Evolutionary conservation across 2,797 vertebrate genomes (phyloP), one percentile per base, ranked within the genome.

Genomic region (Hydrocynus forskahlii): DNA sequence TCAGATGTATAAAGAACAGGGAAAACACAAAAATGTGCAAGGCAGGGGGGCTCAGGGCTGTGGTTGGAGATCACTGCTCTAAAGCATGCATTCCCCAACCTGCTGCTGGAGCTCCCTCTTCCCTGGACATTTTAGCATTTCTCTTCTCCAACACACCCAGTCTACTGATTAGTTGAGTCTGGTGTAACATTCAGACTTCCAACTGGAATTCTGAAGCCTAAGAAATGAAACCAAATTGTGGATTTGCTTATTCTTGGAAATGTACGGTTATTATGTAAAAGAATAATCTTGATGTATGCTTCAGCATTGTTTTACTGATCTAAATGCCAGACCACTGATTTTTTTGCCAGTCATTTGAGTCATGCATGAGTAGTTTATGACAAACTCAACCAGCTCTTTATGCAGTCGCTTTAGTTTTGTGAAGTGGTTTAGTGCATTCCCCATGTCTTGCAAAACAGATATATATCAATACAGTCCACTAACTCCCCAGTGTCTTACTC

Each of bases 261-360:
- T 60, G 3, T 45, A 69, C 8, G 45, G 38, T 48, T 17, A 19
- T 60, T 16, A 8, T 70, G 70, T 10, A 60, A 21, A 29, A 50
- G 40, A 69, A 69, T 68, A 25, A 68, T 52, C 21, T 60, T 52
- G 17, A 59, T 72, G 2, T 0, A 19, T 48, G 43, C n/a, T 60
- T 38, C 1, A 40, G 64, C 14, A 19, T 38, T 60, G 54, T 62
- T 78, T 29, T 62, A 62, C n/a, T 52, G 7, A 54, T 54, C 29
- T 73, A 3, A 64, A 52, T 60, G 7, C 55, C 29, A 17, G 48
- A 64, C 21, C 35, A 29, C 29, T 55, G 40, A 17, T n/a, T 55
- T 45, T 38, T 19, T 25, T 80, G 60, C 6, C 50, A 80, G 38
- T 73, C 54, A 55, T 73, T 73, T 43, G 48, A 73, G 35, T n/a